Evolutionary conservation across 1,140 invertebrate genomes (phyloP).

Genomic region (Medauroidea extradentata): DNA sequence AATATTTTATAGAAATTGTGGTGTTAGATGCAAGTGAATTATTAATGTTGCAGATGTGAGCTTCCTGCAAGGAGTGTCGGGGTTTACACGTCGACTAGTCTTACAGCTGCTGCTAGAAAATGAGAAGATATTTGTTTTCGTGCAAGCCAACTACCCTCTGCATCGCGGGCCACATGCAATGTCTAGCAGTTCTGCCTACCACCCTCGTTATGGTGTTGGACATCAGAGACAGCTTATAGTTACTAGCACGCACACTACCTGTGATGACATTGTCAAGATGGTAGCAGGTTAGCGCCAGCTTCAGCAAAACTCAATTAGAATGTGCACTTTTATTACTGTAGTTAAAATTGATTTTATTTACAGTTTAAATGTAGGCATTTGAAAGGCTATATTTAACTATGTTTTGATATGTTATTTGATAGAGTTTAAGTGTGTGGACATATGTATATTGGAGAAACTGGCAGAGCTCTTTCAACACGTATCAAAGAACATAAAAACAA

Average conservation of each 20-base stretch:
- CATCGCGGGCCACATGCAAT: conserved; percentile 3
- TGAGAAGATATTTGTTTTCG: conserved; percentile 72
- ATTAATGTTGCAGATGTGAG: conserved; percentile 38
- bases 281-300: conserved; percentile 47
- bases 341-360: too few relatives aligned
- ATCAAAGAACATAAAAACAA: too few relatives aligned
- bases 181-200: conserved; percentile 39
- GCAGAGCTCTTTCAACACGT: too few relatives aligned
- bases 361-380: too few relatives aligned
- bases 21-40: too few relatives aligned
- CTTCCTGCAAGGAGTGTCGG: conserved; percentile 65
- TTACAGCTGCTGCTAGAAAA: conserved; percentile 80
- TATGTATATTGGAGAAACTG: too few relatives aligned
- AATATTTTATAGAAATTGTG: too few relatives aligned
- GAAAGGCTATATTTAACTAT: too few relatives aligned
- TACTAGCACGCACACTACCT: conserved; percentile 68
- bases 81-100: conserved; percentile 80
- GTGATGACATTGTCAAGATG: conserved; percentile 53
- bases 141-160: conserved; percentile 49
- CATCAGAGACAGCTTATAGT: conserved; percentile 61
- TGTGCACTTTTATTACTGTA: too few relatives aligned
- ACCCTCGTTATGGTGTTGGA: conserved; percentile 46
- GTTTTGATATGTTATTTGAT: too few relatives aligned
- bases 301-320: not conserved
- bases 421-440: too few relatives aligned